Conservation (phyloP, 2,888 invertebrate genomes). For the Lasioglossum lativentre region DNA sequence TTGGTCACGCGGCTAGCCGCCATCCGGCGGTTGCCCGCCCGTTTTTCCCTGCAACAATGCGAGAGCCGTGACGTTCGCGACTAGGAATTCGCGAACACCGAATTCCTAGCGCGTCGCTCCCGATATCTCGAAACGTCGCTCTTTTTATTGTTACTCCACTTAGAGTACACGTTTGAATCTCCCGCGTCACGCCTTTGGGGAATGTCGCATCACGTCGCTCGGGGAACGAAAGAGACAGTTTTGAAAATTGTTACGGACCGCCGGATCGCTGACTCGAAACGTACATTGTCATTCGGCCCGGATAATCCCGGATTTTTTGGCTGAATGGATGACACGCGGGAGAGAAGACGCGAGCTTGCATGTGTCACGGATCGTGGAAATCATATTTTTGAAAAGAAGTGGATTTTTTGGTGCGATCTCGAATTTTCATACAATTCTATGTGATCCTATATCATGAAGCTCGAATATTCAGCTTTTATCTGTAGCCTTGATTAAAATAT, state of each 20-base stretch:
- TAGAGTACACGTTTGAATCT: conserved; percentile 2
- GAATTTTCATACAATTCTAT: background rate
- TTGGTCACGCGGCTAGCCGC: conserved; percentile 23
- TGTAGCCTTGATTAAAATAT: background rate
- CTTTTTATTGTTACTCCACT: conserved; percentile 41
- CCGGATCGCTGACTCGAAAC: background rate
- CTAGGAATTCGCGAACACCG: conserved; percentile 42
- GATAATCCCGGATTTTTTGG: background rate
- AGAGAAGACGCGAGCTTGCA: background rate
- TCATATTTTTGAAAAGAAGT: background rate
- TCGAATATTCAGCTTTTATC: background rate
- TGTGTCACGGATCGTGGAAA: background rate
- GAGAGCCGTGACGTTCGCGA: conserved; percentile 27
- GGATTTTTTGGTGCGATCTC: background rate
- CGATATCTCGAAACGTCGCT: conserved; percentile 19
- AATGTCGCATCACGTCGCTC: conserved; percentile 1
- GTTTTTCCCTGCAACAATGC: conserved; percentile 46
- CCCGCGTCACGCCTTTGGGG: background rate
- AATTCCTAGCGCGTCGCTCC: conserved; percentile 36
- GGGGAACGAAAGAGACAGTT: background rate
- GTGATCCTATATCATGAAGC: background rate
- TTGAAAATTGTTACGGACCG: background rate
- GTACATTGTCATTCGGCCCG: background rate
- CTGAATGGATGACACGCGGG: background rate
- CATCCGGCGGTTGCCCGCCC: conserved; percentile 16